Evolutionary conservation across 2,888 invertebrate genomes (phyloP).

Genomic region (Xanthostigma xanthostigma): DNA sequence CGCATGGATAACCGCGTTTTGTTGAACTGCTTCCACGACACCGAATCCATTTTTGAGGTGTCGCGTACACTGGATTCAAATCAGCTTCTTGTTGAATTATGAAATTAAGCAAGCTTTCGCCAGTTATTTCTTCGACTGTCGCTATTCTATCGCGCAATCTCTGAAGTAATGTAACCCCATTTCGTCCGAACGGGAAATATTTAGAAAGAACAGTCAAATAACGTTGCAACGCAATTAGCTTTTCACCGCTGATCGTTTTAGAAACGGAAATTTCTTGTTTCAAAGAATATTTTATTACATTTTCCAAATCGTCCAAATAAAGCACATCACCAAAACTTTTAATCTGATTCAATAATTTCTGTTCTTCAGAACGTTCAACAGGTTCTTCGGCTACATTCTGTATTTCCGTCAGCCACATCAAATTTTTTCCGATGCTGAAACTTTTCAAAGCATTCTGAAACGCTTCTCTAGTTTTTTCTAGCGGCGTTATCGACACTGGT

Average conservation of each 20-base stretch:
- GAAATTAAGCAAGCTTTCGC: conserved; percentile 41
- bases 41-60: conserved; percentile 49
- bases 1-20: conserved; percentile 82
- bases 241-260: conserved; percentile 52
- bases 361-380: conserved; percentile 19
- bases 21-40: conserved; percentile 66
- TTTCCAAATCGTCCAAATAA: conserved; percentile 78
- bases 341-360: conserved; percentile 24
- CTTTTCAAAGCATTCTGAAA: conserved; percentile 35
- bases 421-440: conserved; percentile 28
- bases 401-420: conserved; percentile 14
- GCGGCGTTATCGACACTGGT: conserved; percentile 27
- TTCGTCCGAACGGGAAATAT: conserved; percentile 64
- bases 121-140: conserved; percentile 35
- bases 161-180: conserved; percentile 48
- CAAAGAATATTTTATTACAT: conserved; percentile 68
- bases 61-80: conserved; percentile 39
- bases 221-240: conserved; percentile 53
- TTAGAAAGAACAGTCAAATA: conserved; percentile 56
- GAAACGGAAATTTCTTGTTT: conserved; percentile 67
- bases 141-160: conserved; percentile 41
- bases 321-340: conserved; percentile 36
- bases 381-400: conserved; percentile 18
- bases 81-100: conserved; percentile 36
- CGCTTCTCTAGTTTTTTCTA: conserved; percentile 29